A percentile compares a stretch with the other conserved stretches of the same genome.
Conservation (phyloP, 2,888 invertebrate species). For the Lysandra bellargus region DNA sequence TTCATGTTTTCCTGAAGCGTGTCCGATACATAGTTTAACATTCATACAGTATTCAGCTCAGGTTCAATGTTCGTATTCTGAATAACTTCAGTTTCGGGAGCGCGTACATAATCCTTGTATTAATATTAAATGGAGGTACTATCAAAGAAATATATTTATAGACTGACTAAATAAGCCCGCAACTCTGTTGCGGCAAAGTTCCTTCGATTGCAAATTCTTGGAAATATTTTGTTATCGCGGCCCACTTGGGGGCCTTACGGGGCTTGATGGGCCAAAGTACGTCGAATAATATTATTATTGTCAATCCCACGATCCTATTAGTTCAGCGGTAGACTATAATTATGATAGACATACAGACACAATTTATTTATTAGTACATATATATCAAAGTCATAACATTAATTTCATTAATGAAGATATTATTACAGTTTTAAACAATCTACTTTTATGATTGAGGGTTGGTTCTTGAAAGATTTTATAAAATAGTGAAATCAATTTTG, state of each 20-base stretch:
- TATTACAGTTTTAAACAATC: not conserved
- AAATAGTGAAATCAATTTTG: not conserved
- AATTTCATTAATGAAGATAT: not conserved
- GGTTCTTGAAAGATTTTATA: not conserved
- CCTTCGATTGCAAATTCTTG: too few species aligned
- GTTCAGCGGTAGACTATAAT: too few species aligned
- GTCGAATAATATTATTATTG: too few species aligned
- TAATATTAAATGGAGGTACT: not conserved
- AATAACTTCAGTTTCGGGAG: constrained; percentile 36
- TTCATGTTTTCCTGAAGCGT: constrained; percentile 31
- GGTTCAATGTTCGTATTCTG: constrained; percentile 60
- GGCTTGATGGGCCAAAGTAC: too few species aligned
- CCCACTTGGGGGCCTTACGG: too few species aligned
- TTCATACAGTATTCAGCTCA: constrained; percentile 51
- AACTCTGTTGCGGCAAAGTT: too few species aligned
- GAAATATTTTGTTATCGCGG: too few species aligned
- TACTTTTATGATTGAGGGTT: not conserved
- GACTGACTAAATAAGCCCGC: too few species aligned
- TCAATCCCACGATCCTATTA: too few species aligned
- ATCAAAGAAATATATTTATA: too few species aligned
- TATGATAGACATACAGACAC: too few species aligned
- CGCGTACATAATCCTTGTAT: constrained; percentile 31
- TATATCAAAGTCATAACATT: not conserved
- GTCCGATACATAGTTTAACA: constrained; percentile 42
- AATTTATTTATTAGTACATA: too few species aligned